Evolutionary conservation across 2,113 vertebrate genomes (phyloP), one percentile per base, ranked within the genome.

Genomic region (Mystacornis crossleyi): DNA sequence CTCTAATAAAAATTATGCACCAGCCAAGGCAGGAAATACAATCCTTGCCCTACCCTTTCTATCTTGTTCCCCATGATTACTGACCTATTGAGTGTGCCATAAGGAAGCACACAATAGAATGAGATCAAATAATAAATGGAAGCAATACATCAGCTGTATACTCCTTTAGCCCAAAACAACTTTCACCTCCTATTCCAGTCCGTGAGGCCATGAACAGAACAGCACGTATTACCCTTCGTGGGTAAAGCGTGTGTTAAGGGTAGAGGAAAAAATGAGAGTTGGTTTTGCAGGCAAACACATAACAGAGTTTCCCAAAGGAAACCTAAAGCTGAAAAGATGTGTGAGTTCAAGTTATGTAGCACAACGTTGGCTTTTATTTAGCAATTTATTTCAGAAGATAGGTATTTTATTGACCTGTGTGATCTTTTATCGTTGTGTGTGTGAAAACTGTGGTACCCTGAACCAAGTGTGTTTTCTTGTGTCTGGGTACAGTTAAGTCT

Each of bases 91-190:
- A 97, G 75, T 48, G 60, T 74, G 90, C 95, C 71, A 66, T 94
- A 94, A 96, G 79, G 88, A 96, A 95, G 89, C 69, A 72, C 91
- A 95, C 88, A 96, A 93, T 81, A 92, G 88, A 94, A 95, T 81
- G 79, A 81, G 86, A 97, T 81, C 80, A 94, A 96, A 97, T 97
- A 95, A 96, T 97, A 97, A 97, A 94, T 92, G 94, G 96, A 97
- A 97, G 95, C 80, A 94, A 96, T 97, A 94, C 57, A 95, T 97
- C 93, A 96, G 94, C 77, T 31, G 6, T 93, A 93, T 81, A 71
- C 40, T 95, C 51, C 65, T 92, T 80, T 62, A 90, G 47, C 79
- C 71, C 85, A 91, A 94, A 94, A 90, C 92, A 95, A 91, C 93
- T 95, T 93, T 97, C 89, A 73, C 89, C 79, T 93, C 93, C 47